Percentiles rank a stretch among this genome's conserved stretches.
phyloP scores from a whole-genome alignment of 2,888 invertebrate genomes.

The Drosophila mimica region DNA sequence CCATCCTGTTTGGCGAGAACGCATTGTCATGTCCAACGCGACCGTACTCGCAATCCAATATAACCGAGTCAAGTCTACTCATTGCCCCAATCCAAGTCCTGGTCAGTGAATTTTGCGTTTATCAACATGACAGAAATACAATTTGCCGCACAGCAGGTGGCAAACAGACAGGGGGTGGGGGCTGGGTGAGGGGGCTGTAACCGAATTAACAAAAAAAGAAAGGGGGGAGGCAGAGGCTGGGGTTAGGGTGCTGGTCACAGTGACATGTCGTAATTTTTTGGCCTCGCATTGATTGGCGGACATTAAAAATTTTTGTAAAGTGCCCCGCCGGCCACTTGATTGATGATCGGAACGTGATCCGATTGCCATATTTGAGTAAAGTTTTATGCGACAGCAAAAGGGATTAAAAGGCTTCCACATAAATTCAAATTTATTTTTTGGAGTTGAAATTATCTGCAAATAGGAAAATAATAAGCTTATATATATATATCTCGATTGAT shows the following conservation, averaged over 20 bases:
- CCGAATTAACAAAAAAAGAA: not conserved
- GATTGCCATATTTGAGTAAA: slow-evolving; percentile 40
- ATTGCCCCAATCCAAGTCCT: slow-evolving; percentile 10
- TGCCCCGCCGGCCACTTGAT: slow-evolving; percentile 65
- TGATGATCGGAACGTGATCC: slow-evolving; percentile 67
- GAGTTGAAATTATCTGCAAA: not conserved
- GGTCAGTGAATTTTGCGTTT: slow-evolving; percentile 46
- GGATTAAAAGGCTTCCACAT: slow-evolving; percentile 12
- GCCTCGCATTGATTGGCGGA: slow-evolving; percentile 70
- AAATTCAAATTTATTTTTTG: not conserved
- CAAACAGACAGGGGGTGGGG: slow-evolving; percentile 2
- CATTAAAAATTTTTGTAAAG: slow-evolving; percentile 64
- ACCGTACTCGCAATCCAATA: slow-evolving; percentile 36
- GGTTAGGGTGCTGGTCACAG: slow-evolving; percentile 24
- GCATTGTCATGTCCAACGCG: slow-evolving; percentile 43
- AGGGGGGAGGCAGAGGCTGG: not conserved
- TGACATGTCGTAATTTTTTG: slow-evolving; percentile 64
- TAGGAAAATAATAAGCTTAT: not conserved
- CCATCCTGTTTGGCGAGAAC: not conserved
- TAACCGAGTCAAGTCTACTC: slow-evolving; percentile 12
- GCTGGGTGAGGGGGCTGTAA: not conserved
- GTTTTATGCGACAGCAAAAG: slow-evolving; percentile 33
- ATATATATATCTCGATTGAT: not conserved
- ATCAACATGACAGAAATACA: slow-evolving; percentile 59
- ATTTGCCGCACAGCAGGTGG: slow-evolving; percentile 74